A percentile compares a stretch with the other conserved stretches of the same genome.
phyloP scores from a whole-genome alignment of 1,140 invertebrate genomes.

The Thaumatotibia leucotreta region DNA sequence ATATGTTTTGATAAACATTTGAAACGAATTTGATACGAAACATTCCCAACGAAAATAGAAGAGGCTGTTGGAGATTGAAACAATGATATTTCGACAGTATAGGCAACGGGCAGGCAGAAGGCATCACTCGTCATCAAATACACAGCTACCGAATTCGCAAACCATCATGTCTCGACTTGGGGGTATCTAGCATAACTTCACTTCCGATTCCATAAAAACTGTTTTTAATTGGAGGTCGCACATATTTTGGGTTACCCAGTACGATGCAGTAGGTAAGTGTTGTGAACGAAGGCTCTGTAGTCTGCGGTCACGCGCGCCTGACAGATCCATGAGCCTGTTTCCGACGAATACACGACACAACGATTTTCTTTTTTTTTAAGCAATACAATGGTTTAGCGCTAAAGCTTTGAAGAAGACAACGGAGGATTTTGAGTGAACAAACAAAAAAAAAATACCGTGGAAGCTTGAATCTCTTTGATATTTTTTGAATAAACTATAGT shows the following conservation, averaged over 20 bases:
- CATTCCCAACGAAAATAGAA: not conserved
- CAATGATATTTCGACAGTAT: not conserved
- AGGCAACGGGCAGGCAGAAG: not conserved
- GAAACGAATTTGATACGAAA: not conserved
- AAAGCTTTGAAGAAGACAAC: constrained; percentile 26
- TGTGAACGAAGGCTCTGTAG: constrained; percentile 25
- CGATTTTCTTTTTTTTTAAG: not conserved
- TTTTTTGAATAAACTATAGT: no score
- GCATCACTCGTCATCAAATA: constrained; percentile 28
- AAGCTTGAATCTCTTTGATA: no score
- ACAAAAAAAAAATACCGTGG: no score
- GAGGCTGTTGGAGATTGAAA: not conserved
- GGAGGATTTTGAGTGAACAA: not conserved
- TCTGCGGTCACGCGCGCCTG: constrained; percentile 46
- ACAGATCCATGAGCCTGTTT: constrained; percentile 57
- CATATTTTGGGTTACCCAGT: not conserved
- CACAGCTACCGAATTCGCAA: constrained; percentile 11
- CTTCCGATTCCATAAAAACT: not conserved
- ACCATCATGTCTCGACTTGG: not conserved
- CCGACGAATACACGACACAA: constrained; percentile 40
- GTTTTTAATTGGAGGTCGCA: not conserved
- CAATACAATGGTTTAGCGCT: not conserved
- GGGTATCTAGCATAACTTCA: not conserved
- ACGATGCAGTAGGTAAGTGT: not conserved
- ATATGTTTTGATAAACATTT: no score